A percentile compares a stretch with the other conserved stretches of the same genome.
Evolutionary conservation across 2,888 invertebrate species (phyloP).

Genomic region (Ormyrus pomaceus): DNA sequence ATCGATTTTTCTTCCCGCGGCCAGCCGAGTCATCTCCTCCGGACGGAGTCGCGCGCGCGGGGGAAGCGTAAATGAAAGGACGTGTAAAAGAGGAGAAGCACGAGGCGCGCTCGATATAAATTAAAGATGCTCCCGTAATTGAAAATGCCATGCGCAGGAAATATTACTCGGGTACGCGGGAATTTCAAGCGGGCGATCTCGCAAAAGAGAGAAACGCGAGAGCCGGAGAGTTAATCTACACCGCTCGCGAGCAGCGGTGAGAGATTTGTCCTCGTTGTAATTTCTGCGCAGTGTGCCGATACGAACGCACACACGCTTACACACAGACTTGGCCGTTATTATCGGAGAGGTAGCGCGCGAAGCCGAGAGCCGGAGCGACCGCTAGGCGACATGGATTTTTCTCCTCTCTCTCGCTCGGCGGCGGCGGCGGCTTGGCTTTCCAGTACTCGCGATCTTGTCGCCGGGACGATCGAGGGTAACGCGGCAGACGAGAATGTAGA

Average conservation of each 20-base stretch:
- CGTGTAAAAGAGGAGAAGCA: slow-evolving; percentile 16
- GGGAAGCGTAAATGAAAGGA: background rate
- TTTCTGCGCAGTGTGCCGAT: background rate
- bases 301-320: background rate
- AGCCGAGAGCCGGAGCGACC: slow-evolving; percentile 21
- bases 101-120: slow-evolving; percentile 14
- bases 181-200: background rate
- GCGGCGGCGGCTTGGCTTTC: background rate
- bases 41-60: background rate
- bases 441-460: slow-evolving; percentile 33
- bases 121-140: slow-evolving; percentile 33
- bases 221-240: slow-evolving; percentile 15
- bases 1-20: slow-evolving; percentile 5
- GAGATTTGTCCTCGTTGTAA: slow-evolving; percentile 21
- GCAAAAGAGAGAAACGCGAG: background rate
- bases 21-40: too few species aligned
- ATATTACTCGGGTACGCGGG: background rate
- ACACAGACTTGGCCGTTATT: background rate
- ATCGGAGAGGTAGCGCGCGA: slow-evolving; percentile 5
- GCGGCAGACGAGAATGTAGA: slow-evolving; percentile 30
- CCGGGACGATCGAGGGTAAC: slow-evolving; percentile 29
- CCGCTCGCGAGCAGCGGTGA: too few species aligned
- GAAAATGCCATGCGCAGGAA: slow-evolving; percentile 14
- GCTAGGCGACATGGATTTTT: slow-evolving; percentile 52
- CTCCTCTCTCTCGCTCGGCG: background rate